Conservation (phyloP, 2,113 vertebrate species). For the Orientallactaga bullata region DNA sequence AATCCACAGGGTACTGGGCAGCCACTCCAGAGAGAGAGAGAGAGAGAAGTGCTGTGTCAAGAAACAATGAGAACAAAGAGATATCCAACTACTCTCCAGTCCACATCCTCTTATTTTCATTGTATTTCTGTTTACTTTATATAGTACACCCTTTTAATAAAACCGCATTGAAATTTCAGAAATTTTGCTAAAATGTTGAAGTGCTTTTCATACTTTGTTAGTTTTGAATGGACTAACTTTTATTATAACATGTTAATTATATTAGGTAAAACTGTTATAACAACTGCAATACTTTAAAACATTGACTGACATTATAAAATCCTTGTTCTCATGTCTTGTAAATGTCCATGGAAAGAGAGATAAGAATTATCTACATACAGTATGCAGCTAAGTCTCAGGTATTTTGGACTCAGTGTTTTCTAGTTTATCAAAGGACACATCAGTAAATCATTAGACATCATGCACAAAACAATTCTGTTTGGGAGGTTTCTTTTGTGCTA, state of each 20-base stretch:
- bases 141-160: not conserved
- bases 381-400: not conserved
- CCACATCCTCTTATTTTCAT: not conserved
- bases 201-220: slow-evolving; percentile 28
- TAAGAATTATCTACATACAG: not conserved
- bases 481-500: not conserved
- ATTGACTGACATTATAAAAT: slow-evolving; percentile 44
- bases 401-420: slow-evolving; percentile 48
- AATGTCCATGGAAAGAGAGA: slow-evolving; percentile 16
- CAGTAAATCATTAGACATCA: not conserved
- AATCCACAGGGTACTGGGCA: not conserved
- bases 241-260: not conserved
- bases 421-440: not conserved
- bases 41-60: not conserved
- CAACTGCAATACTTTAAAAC: slow-evolving; percentile 23
- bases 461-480: not conserved
- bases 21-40: not conserved
- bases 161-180: not conserved
- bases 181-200: not conserved
- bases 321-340: not conserved
- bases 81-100: too few species aligned
- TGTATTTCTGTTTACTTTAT: not conserved
- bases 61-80: not conserved
- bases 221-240: not conserved
- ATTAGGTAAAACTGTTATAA: slow-evolving; percentile 25